A percentile compares a stretch with the other conserved stretches of the same genome.
phyloP scores from a whole-genome alignment of 1,140 invertebrate genomes.

The Augochlora pura region DNA sequence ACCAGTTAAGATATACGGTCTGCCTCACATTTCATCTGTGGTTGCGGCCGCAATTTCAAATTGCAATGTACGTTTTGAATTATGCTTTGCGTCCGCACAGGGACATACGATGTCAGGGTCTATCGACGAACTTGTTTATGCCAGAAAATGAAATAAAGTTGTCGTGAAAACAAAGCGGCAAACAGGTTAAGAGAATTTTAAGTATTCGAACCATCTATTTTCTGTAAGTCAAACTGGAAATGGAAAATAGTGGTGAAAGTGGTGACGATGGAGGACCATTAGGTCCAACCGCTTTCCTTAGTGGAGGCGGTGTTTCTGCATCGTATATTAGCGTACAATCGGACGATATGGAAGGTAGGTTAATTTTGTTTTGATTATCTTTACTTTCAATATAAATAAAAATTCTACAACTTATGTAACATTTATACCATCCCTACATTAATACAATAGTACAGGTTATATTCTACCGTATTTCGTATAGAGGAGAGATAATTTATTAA shows the following conservation, averaged over 20 bases:
- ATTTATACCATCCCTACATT: neutral
- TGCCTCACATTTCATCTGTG: too few relatives aligned
- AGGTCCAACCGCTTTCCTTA: conserved; percentile 72
- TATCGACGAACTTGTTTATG: conserved; percentile 7
- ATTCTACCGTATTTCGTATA: too few relatives aligned
- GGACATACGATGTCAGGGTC: neutral
- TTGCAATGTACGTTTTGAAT: too few relatives aligned
- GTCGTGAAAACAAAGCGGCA: conserved; percentile 38
- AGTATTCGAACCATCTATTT: conserved; percentile 10
- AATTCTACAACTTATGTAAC: neutral
- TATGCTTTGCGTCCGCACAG: too few relatives aligned
- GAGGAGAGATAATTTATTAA: too few relatives aligned
- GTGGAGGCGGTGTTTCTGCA: conserved; percentile 70
- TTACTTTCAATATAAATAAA: neutral
- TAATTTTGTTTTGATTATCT: conserved; percentile 31
- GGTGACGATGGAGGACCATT: conserved; percentile 78
- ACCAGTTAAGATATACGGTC: too few relatives aligned
- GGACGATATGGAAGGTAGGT: conserved; percentile 80
- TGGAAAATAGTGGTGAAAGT: conserved; percentile 82
- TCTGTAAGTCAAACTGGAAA: conserved; percentile 47
- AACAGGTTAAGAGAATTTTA: conserved; percentile 42
- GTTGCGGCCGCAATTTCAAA: too few relatives aligned
- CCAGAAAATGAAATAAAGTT: conserved; percentile 8
- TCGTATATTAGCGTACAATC: conserved; percentile 78
- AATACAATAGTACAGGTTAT: neutral